Evolutionary conservation across 53 echinoderm and acorn worm genomes (phyloP).

Genomic region (Holothuria scabra): DNA sequence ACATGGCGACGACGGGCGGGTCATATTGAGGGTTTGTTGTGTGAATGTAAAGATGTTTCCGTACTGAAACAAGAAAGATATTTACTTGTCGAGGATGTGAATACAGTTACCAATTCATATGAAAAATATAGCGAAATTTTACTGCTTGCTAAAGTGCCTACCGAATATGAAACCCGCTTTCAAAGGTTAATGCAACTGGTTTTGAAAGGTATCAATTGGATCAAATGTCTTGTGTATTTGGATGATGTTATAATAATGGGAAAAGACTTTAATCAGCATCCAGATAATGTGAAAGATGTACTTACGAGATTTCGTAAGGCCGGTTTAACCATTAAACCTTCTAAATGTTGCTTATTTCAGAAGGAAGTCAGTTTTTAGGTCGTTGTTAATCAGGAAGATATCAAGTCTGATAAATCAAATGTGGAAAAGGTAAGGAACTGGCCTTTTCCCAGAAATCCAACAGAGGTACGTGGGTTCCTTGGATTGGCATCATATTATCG

Average conservation of each 20-base stretch:
- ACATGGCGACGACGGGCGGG: too few species aligned
- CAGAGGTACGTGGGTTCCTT: neutral
- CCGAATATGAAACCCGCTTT: neutral
- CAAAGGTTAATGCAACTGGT: too few species aligned
- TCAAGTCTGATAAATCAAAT: neutral
- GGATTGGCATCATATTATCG: conserved; percentile 1
- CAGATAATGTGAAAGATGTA: too few species aligned
- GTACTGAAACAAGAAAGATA: conserved; percentile 5
- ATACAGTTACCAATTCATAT: too few species aligned
- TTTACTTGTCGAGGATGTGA: too few species aligned
- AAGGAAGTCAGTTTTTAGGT: neutral
- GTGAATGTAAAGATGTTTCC: neutral
- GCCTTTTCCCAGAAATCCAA: neutral
- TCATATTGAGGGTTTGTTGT: too few species aligned
- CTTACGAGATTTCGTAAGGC: neutral
- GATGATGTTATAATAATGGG: too few species aligned
- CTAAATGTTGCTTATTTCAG: neutral
- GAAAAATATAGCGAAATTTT: too few species aligned
- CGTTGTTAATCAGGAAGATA: neutral
- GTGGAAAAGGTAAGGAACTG: neutral
- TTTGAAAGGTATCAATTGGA: too few species aligned
- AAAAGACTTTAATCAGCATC: too few species aligned
- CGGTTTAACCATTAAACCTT: neutral
- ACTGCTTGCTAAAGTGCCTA: neutral
- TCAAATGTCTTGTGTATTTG: too few species aligned